A percentile compares a stretch with the other conserved stretches of the same genome.
Evolutionary conservation across 1,140 invertebrate species (phyloP).

Genomic region (Drosophila ficusphila): DNA sequence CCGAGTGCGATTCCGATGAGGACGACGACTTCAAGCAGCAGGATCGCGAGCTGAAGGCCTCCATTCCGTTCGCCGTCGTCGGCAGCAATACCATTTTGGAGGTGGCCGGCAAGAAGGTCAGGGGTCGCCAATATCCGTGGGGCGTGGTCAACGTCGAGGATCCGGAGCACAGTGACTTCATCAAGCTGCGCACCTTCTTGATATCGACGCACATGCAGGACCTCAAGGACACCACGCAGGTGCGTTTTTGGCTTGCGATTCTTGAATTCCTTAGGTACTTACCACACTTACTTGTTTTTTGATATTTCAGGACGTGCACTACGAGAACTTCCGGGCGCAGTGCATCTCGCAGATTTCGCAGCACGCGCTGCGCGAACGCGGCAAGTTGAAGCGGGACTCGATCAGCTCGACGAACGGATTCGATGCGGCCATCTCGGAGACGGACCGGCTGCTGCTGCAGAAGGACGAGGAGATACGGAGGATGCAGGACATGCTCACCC

Average conservation of each 20-base stretch:
- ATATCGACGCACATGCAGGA: slow-evolving; percentile 98
- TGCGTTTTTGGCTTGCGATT: neutral
- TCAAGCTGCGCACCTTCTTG: slow-evolving; percentile 97
- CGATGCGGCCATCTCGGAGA: slow-evolving; percentile 92
- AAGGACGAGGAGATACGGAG: slow-evolving; percentile 97
- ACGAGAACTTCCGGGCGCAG: slow-evolving; percentile 97
- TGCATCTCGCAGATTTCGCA: slow-evolving; percentile 95
- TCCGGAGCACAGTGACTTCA: slow-evolving; percentile 98
- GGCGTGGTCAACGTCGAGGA: slow-evolving; percentile 99
- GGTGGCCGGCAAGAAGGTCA: slow-evolving; percentile 93
- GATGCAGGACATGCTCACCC: slow-evolving; percentile 98
- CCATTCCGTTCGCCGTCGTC: slow-evolving; percentile 98
- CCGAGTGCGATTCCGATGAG: slow-evolving; percentile 97
- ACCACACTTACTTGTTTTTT: neutral
- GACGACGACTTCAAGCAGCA: slow-evolving; percentile 97
- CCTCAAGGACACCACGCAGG: slow-evolving; percentile 96
- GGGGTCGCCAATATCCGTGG: slow-evolving; percentile 98
- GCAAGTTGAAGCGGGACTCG: slow-evolving; percentile 95
- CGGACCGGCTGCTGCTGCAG: slow-evolving; percentile 93
- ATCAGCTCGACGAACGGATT: slow-evolving; percentile 88
- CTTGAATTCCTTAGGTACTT: too few relatives aligned
- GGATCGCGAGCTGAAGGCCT: slow-evolving; percentile 94
- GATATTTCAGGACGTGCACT: slow-evolving; percentile 91
- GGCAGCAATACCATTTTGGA: slow-evolving; percentile 98
- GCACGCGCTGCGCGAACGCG: slow-evolving; percentile 91